Percentiles rank a stretch among this genome's conserved stretches.
These are phyloP conservation scores for Xylophagus ater DNA, from an alignment of 2,888 invertebrate genomes.

Conservation along the genomic window DNA sequence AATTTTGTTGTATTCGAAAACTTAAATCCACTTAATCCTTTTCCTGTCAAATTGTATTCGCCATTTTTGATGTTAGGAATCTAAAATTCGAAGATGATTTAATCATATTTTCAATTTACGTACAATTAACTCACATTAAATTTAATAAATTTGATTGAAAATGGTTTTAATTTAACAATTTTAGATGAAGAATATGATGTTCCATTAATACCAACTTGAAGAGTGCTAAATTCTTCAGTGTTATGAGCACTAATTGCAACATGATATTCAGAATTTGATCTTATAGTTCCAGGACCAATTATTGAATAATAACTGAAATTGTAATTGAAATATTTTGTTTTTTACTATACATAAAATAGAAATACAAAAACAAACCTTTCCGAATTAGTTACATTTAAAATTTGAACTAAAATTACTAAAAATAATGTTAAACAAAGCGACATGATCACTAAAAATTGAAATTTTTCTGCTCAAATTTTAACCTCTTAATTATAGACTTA, in stretches of 20 bases:
- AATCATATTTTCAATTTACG: not conserved
- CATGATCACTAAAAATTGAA: too few relatives aligned
- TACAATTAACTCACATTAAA: conserved; percentile 50
- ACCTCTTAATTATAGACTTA: too few relatives aligned
- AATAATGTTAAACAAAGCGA: too few relatives aligned
- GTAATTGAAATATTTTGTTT: too few relatives aligned
- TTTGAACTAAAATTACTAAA: too few relatives aligned
- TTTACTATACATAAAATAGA: too few relatives aligned
- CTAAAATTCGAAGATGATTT: not conserved
- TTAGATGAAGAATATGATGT: conserved; percentile 62
- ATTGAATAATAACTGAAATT: conserved; percentile 54
- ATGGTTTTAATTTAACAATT: conserved; percentile 59
- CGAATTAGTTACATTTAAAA: too few relatives aligned
- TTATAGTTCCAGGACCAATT: conserved; percentile 65
- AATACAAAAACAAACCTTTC: too few relatives aligned
- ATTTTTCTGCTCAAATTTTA: too few relatives aligned
- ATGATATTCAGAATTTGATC: conserved; percentile 68
- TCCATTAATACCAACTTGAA: conserved; percentile 55
- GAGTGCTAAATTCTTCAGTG: conserved; percentile 46
- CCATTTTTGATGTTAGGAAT: conserved; percentile 2
- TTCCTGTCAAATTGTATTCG: conserved; percentile 37
- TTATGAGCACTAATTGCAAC: conserved; percentile 55
- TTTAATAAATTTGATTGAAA: conserved; percentile 57
- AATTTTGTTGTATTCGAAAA: conserved; percentile 65
- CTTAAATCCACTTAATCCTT: conserved; percentile 58